Conservation (phyloP, 1,140 invertebrate genomes). For the Galleria mellonella region DNA sequence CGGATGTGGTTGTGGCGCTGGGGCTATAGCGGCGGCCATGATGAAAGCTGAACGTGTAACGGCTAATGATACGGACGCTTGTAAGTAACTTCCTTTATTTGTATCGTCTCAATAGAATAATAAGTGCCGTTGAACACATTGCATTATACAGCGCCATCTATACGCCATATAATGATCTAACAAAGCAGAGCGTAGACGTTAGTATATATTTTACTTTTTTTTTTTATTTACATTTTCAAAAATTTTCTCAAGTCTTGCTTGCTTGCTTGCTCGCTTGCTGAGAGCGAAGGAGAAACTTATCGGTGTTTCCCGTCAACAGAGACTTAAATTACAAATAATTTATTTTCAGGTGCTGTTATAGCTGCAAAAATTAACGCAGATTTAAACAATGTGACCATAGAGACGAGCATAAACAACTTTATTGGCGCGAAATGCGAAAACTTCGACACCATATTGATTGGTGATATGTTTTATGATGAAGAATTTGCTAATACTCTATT, state of each 20-base stretch:
- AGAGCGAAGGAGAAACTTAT: too few species aligned
- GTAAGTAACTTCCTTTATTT: too few species aligned
- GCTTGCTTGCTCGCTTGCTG: too few species aligned
- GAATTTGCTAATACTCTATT: conserved; percentile 62
- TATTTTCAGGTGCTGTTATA: conserved; percentile 34
- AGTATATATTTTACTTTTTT: too few species aligned
- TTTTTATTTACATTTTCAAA: conserved; percentile 14
- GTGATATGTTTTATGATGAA: conserved; percentile 76
- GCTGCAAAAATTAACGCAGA: conserved; percentile 68
- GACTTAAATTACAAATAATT: too few species aligned
- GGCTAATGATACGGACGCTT: conserved; percentile 52
- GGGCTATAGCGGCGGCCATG: conserved; percentile 42
- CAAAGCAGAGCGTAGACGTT: too few species aligned
- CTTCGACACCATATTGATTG: conserved; percentile 72
- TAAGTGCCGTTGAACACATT: too few species aligned
- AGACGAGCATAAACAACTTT: conserved; percentile 52
- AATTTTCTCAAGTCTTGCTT: too few species aligned
- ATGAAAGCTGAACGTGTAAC: conserved; percentile 32
- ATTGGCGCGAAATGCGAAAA: conserved; percentile 40
- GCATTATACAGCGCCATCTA: too few species aligned
- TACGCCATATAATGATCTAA: too few species aligned
- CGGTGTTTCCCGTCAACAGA: too few species aligned
- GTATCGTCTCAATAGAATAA: too few species aligned
- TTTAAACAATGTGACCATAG: conserved; percentile 58
- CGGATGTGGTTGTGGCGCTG: conserved; percentile 55